Conservation (phyloP, 2,113 vertebrate genomes). For the Typhlomys cinereus region DNA sequence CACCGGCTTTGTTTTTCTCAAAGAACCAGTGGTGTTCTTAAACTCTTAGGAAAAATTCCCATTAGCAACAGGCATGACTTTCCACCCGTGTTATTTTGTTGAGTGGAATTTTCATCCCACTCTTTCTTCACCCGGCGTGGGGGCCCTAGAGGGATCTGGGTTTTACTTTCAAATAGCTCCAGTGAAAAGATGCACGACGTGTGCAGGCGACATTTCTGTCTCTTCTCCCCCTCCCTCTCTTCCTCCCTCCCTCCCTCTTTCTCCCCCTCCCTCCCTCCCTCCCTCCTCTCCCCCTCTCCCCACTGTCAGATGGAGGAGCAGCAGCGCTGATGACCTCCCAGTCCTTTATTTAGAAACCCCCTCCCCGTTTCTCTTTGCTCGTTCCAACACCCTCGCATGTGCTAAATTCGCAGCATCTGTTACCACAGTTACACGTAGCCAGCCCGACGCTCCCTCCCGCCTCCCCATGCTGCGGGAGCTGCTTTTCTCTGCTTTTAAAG, state of each 20-base stretch:
- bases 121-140: background rate
- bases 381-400: slow-evolving; percentile 55
- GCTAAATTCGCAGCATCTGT: slow-evolving; percentile 77
- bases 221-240: too few relatives aligned
- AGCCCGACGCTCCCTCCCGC: slow-evolving; percentile 62
- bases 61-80: background rate
- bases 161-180: slow-evolving; percentile 24
- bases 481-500: background rate
- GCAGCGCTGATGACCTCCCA: slow-evolving; percentile 35
- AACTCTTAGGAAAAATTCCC: slow-evolving; percentile 45
- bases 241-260: too few relatives aligned
- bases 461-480: background rate
- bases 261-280: too few relatives aligned
- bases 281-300: slow-evolving; percentile 17
- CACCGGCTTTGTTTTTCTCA: slow-evolving; percentile 34
- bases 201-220: too few relatives aligned
- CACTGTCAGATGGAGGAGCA: slow-evolving; percentile 46
- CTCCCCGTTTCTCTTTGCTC: slow-evolving; percentile 35
- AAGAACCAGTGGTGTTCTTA: slow-evolving; percentile 54
- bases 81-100: background rate
- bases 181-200: slow-evolving; percentile 27
- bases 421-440: slow-evolving; percentile 76
- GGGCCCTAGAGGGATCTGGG: background rate
- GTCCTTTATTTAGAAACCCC: slow-evolving; percentile 72
- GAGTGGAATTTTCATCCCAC: background rate